Evolutionary conservation across 2,113 vertebrate species (phyloP), one percentile per base, ranked within the genome.

Genomic region (Dendropsophus ebraccatus): DNA sequence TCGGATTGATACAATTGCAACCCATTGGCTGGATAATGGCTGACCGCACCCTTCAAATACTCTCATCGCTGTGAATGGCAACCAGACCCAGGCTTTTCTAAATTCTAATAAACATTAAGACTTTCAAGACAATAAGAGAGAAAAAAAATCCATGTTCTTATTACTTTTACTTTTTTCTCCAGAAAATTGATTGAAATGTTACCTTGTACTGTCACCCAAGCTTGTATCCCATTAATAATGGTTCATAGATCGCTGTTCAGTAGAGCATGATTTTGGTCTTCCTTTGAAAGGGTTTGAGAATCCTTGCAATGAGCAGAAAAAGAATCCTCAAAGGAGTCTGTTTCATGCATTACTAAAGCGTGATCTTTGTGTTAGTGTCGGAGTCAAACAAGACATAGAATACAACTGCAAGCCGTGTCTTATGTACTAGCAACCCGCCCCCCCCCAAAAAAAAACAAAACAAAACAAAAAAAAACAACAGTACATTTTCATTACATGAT

Each of bases 11-110:
- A 1, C 9, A 17, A 0, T 0, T n/a, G 54, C 70, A 87, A 79
- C 82, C 47, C 70, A 60, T 74, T 81, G 17, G 49, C 69, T 49
- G 88, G 91, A 88, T 87, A 87, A 84, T 88, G 87, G 32, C 88
- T 87, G 87, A 88, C 72, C 8, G n/a, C 45, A 88, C 87, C 5
- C 84, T 81, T 89, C 81, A 87, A 85, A 82, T 87, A 91, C 88
- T 91, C 88, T 86, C 73, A 87, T 70, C 1, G 11, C 73, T 83
- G 87, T 88, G 88, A 41, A 83, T 65, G 90, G 89, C 90, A 83
- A 82, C 88, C 82, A 72, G 0, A 1, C 32, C 54, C 32, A 75
- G n/a, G 54, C 54, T 84, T 75, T 75, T 76, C 47, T 62, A 60
- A 60, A 76, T 62, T 17, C 32, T 75, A 75, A 74, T 84, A 28